phyloP scores from a whole-genome alignment of 2,113 vertebrate genomes.

The Setophaga kirtlandii region DNA sequence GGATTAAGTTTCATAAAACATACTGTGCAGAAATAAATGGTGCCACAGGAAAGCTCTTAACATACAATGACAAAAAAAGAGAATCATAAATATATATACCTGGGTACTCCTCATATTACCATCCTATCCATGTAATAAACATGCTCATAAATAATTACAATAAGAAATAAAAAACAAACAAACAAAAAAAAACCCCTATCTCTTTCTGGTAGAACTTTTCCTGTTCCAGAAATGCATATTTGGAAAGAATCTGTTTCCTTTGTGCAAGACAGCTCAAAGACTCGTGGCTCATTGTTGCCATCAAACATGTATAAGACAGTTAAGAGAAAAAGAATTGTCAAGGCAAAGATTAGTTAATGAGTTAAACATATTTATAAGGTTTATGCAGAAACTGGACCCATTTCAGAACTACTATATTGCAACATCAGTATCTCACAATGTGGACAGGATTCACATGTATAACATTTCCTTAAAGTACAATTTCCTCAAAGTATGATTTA shows the following conservation, averaged over 20 bases:
- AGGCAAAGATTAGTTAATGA: background rate
- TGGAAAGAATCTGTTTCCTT: background rate
- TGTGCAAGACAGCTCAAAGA: background rate
- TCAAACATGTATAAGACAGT: background rate
- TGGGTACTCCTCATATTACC: background rate
- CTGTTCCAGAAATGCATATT: background rate
- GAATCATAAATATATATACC: background rate
- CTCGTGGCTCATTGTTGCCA: background rate
- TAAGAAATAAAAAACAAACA: background rate
- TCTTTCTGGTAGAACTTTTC: background rate
- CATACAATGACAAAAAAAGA: background rate
- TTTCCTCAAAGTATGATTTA: background rate
- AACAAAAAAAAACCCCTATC: rapidly evolving
- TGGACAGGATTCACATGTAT: background rate
- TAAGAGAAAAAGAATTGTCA: background rate
- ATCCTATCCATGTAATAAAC: background rate
- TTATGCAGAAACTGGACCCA: background rate
- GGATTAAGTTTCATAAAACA: background rate
- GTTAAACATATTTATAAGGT: background rate
- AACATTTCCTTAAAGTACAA: background rate
- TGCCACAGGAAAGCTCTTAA: background rate
- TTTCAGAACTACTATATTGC: background rate
- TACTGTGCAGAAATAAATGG: background rate
- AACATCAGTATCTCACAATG: background rate
- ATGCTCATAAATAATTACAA: background rate